Base-by-base conservation (phyloP, 2,888 invertebrate genomes). In the Adelognathus sp. region DNA sequence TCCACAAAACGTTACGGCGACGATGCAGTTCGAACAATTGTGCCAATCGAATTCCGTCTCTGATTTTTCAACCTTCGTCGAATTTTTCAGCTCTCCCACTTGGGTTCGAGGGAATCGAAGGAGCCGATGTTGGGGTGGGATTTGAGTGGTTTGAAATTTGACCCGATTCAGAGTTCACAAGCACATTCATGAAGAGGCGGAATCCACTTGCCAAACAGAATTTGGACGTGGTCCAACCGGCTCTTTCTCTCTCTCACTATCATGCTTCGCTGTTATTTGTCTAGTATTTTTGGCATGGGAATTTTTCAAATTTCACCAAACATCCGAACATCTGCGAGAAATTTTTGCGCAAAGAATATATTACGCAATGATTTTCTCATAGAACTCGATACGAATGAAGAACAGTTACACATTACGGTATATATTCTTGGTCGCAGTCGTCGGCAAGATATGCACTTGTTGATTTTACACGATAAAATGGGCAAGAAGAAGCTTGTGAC, bases 1-100 rank as follows among this genome's bases (percentile, higher is more conserved):
- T 36, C 18, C 21, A 31, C 31, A 33, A 36, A 60, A 61, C 54
- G 71, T 33, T 72, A 52, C 52, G 31, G 29, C 44, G 21, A 21
- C n/a, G 29, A 44, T 18, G 46, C 27, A 33, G 18, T 16, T 52
- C 29, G 52, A n/a, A 33, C n/a, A 7, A 36, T 54, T 24, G 9
- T 9, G 11, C 71, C 60, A 21, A 66, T 66, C 64, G 21, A 52
- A 31, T 63, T 14, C 16, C 56, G 29, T 36, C 7, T 3, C 27
- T 7, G 33, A 41, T 39, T 4, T 18, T 11, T 21, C 11, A 24
- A 50, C 21, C 11, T 21, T 14, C 2, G 31, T 9, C 29, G 18
- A 56, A 33, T 21, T 2, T 6, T 21, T 46, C 36, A 36, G 36
- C 11, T 36, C 11, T 9, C 9, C 7, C 2, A 9, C 36, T 3